These are phyloP conservation scores for Gymnobelideus leadbeateri DNA, from an alignment of 2,113 vertebrate species.

Conservation along the genomic window DNA sequence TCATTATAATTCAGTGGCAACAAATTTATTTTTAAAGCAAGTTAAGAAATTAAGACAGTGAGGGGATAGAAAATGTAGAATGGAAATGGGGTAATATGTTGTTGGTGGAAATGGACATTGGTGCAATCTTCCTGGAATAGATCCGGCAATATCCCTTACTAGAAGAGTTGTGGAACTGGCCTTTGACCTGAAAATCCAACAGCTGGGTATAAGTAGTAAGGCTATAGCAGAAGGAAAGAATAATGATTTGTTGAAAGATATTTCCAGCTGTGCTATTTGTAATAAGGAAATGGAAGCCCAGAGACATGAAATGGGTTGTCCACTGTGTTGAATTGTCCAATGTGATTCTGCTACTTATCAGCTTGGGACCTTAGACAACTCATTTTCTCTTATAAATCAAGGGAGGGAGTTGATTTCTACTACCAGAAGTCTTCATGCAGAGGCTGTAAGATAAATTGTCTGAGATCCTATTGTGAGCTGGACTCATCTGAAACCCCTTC, in stretches of 20 bases:
- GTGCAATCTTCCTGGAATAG: not conserved
- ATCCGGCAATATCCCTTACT: not conserved
- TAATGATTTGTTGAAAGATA: not conserved
- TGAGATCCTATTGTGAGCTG: not conserved
- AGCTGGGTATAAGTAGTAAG: not conserved
- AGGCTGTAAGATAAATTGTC: not conserved
- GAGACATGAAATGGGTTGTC: not conserved
- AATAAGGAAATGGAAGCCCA: not conserved
- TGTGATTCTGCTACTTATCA: not conserved
- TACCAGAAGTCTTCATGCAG: not conserved
- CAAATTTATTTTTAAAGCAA: not conserved
- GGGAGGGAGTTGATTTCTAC: not conserved
- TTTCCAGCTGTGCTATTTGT: not conserved
- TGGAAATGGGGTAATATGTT: not conserved
- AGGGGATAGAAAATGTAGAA: not conserved
- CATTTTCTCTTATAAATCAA: not conserved
- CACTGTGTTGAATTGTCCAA: not conserved
- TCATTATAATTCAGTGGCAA: not conserved
- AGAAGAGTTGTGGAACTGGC: not conserved
- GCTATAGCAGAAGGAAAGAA: not conserved
- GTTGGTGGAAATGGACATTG: not conserved
- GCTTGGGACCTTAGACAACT: not conserved
- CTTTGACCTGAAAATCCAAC: not conserved
- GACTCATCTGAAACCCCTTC: not conserved
- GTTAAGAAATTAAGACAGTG: not conserved